Evolutionary conservation across 2,113 vertebrate species (phyloP).

Genomic region (Phyllostomus hastatus): DNA sequence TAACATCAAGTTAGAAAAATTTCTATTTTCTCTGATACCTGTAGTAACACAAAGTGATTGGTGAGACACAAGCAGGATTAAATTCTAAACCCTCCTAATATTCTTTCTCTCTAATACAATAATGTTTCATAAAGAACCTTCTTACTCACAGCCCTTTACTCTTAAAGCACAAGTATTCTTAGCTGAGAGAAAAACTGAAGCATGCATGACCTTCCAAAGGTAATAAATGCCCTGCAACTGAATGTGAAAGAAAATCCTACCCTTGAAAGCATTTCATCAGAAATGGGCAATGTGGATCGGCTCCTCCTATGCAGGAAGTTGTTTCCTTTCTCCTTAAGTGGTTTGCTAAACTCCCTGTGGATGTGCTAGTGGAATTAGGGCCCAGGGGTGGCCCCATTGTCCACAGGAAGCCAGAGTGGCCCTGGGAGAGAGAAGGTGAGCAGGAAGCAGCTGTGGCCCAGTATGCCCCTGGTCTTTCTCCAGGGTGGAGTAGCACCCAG

Average conservation of each 20-base stretch:
- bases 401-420: not conserved
- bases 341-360: not conserved
- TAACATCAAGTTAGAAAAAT: not conserved
- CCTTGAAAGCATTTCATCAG: not conserved
- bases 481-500: accelerated
- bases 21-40: not conserved
- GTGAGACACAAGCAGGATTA: not conserved
- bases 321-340: not conserved
- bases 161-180: not conserved
- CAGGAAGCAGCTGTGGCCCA: not conserved
- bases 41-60: not conserved
- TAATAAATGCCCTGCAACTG: not conserved
- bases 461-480: not conserved
- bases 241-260: not conserved
- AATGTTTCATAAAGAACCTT: not conserved
- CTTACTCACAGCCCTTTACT: not conserved
- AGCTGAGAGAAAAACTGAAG: not conserved
- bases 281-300: not conserved
- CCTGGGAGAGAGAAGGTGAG: not conserved
- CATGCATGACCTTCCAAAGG: not conserved
- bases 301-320: not conserved
- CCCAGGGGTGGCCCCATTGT: not conserved
- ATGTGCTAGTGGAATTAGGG: not conserved
- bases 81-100: not conserved
- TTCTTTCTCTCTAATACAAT: not conserved